Base-by-base conservation (phyloP, 2,888 invertebrate species). In the Laothoe populi region DNA sequence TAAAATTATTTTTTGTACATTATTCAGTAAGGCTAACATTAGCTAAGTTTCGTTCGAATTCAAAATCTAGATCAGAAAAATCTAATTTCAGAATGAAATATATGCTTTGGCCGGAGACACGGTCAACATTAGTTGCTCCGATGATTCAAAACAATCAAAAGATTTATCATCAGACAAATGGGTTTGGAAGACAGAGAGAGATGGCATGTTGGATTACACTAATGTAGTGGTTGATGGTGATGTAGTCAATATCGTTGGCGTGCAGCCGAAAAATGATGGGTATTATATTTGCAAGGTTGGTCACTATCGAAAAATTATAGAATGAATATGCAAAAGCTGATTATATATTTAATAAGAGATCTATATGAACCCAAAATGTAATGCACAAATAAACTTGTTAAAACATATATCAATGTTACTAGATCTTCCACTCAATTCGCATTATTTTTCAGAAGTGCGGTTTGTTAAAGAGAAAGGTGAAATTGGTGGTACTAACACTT, bases 211-310 rank as follows among this genome's bases (percentile, higher is more conserved):
- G 26, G 46, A 60, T 0, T 64, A 68, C 2, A 66, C 74, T 2
- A 84, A 86, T 42, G 72, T 84, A 0, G 62, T 64, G 5, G 61
- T 78, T 0, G 65, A 75, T 1, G 75, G 74, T 0, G 38, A 64
- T 0, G 71, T 44, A 2, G 13, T 86, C 3, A 57, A 65, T 4
- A 72, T 86, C 0, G 71, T 26, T 11, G 65, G 70, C 1, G 74
- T 77, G 1, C 64, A 63, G 23, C 68, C 76, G 0, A 75, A 57
- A 38, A 84, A 86, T 57, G 63, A 62, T 38, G 86, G 86, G 2
- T 74, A 65, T 7, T 87, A 86, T 58, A 68, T 69, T 31, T 86
- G 86, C 40, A 73, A 59, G 31, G 64, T 71, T 71, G 73, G 84
- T 80, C n/a, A n/a, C n/a, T n/a, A n/a, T n/a, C n/a, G 57, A 70